Percentiles rank a stretch among this genome's conserved stretches.
phyloP scores from a whole-genome alignment of 2,888 invertebrate species.

The Alloplasta piceator region DNA sequence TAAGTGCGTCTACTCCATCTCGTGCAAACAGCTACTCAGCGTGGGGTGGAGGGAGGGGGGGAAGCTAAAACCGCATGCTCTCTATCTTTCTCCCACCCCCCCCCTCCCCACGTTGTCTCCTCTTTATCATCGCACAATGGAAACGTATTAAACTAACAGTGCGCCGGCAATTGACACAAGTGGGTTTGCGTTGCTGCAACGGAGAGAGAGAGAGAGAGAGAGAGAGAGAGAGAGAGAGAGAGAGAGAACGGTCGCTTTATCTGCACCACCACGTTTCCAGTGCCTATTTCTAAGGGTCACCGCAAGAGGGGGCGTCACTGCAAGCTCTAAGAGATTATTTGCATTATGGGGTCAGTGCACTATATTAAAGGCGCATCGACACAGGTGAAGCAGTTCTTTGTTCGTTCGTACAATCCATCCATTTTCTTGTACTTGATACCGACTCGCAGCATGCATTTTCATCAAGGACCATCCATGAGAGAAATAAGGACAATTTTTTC shows the following conservation, averaged over 20 bases:
- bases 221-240: too few relatives aligned
- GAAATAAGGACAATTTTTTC: too few relatives aligned
- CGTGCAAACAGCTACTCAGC: conserved; percentile 45
- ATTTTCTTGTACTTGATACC: too few relatives aligned
- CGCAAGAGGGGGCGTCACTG: conserved; percentile 22
- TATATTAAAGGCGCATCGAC: conserved; percentile 45
- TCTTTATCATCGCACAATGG: conserved; percentile 53
- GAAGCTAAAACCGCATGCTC: neutral
- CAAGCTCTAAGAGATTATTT: conserved; percentile 33
- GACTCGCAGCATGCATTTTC: too few relatives aligned
- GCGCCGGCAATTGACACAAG: conserved; percentile 59
- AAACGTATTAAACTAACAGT: conserved; percentile 55
- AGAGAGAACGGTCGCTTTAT: conserved; percentile 39
- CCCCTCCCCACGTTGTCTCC: conserved; percentile 17
- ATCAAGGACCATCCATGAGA: too few relatives aligned
- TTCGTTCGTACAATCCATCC: too few relatives aligned
- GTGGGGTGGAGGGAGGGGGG: too few relatives aligned
- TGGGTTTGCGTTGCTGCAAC: conserved; percentile 45
- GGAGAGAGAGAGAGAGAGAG: neutral
- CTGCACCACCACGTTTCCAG: conserved; percentile 40
- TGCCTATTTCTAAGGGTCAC: conserved; percentile 38
- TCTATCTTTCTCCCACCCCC: conserved; percentile 21
- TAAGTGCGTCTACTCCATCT: conserved; percentile 55
- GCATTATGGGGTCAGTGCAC: conserved; percentile 58
- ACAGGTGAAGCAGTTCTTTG: conserved; percentile 32